phyloP scores from a whole-genome alignment of 2,797 vertebrate species.

The Sciurus carolinensis region DNA sequence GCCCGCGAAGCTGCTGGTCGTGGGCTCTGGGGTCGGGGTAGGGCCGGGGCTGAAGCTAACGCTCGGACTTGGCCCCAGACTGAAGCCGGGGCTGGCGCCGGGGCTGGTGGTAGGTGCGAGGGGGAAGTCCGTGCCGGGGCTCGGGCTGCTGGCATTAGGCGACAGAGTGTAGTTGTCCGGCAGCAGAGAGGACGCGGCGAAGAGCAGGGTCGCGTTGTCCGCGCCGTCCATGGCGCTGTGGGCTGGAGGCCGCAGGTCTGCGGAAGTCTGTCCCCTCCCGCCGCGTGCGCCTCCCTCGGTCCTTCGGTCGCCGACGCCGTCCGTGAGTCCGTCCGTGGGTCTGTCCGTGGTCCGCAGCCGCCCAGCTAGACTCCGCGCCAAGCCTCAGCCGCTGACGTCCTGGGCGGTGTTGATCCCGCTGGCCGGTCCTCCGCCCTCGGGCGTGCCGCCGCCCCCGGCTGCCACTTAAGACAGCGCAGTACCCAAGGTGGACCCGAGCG shows the following conservation, averaged over 20 bases:
- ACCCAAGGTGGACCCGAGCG: background rate
- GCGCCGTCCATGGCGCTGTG: slow-evolving; percentile 75
- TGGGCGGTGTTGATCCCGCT: background rate
- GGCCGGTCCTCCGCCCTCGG: rapidly evolving
- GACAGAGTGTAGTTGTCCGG: slow-evolving; percentile 78
- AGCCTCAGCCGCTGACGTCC: background rate
- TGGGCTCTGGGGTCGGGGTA: background rate
- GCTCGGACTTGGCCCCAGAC: background rate
- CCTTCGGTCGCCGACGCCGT: slow-evolving; percentile 83
- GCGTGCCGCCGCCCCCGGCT: background rate
- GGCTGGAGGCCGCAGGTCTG: background rate
- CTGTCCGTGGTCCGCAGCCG: slow-evolving; percentile 87
- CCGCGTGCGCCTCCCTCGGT: slow-evolving; percentile 87
- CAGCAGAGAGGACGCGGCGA: background rate
- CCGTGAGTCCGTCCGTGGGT: slow-evolving; percentile 91
- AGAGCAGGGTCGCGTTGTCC: slow-evolving; percentile 58
- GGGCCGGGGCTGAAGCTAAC: background rate
- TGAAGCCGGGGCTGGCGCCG: background rate
- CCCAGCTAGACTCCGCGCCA: slow-evolving; percentile 84
- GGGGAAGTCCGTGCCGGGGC: slow-evolving; percentile 52
- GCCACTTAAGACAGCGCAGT: background rate
- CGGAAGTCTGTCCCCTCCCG: background rate
- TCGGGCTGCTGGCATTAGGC: slow-evolving; percentile 77
- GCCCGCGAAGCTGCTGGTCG: slow-evolving; percentile 29
- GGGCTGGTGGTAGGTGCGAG: background rate